Percentiles rank a stretch among this genome's conserved stretches.
Evolutionary conservation across 92 coral and sea anemone genomes (phyloP).

Genomic region (Parazoanthus swiftii): DNA sequence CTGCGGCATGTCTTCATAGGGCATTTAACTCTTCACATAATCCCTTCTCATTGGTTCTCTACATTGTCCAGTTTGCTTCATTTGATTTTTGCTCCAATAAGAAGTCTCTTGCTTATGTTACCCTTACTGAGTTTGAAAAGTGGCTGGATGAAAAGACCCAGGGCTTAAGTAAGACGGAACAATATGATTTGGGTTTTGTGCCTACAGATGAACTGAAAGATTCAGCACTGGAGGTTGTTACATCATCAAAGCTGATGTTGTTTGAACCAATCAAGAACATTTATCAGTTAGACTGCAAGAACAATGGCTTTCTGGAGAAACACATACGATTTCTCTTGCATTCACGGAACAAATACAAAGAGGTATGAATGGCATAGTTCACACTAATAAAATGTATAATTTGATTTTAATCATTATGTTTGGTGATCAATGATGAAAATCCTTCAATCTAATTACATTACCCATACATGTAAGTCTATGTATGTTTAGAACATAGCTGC

Average conservation of each 20-base stretch:
- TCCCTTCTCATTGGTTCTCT: slow-evolving; percentile 73
- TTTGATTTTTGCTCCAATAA: slow-evolving; percentile 77
- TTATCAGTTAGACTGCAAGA: slow-evolving; percentile 59
- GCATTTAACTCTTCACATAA: slow-evolving; percentile 56
- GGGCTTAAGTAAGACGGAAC: slow-evolving; percentile 49
- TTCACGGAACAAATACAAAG: slow-evolving; percentile 79
- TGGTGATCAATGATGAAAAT: no score
- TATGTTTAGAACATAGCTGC: no score
- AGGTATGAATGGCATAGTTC: slow-evolving; percentile 49
- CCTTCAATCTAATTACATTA: no score
- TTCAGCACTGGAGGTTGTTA: slow-evolving; percentile 71
- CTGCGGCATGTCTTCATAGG: slow-evolving; percentile 44
- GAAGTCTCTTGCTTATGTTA: slow-evolving; percentile 85
- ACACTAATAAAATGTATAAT: not conserved
- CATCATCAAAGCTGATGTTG: slow-evolving; percentile 69
- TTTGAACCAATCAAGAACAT: slow-evolving; percentile 88
- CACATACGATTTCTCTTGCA: slow-evolving; percentile 79
- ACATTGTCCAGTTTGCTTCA: slow-evolving; percentile 61
- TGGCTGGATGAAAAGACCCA: slow-evolving; percentile 63
- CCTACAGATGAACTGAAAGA: slow-evolving; percentile 76
- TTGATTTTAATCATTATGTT: not conserved
- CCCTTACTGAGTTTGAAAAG: slow-evolving; percentile 74
- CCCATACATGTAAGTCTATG: no score
- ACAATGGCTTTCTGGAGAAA: slow-evolving; percentile 81
- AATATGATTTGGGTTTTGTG: slow-evolving; percentile 34